A percentile compares a stretch with the other conserved stretches of the same genome.
phyloP scores from a whole-genome alignment of 2,888 invertebrate genomes.

The Lysandra bellargus region DNA sequence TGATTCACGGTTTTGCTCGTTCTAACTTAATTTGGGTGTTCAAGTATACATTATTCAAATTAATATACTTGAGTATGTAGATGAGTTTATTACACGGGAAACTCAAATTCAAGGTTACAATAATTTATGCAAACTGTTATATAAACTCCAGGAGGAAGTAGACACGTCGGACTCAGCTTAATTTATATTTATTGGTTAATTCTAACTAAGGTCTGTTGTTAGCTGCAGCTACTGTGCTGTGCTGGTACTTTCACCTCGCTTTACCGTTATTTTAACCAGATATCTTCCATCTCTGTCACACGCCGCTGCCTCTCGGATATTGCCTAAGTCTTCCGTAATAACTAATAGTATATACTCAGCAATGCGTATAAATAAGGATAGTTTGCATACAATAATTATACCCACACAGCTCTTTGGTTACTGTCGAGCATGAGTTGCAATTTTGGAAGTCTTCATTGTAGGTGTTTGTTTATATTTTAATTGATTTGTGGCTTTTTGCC shows the following conservation, averaged over 20 bases:
- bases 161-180: neutral
- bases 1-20: slow-evolving; percentile 42
- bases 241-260: slow-evolving; percentile 69
- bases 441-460: neutral
- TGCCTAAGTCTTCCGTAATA: slow-evolving; percentile 52
- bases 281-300: slow-evolving; percentile 51
- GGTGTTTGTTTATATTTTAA: neutral
- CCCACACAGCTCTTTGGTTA: neutral
- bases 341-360: slow-evolving; percentile 41
- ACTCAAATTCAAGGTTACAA: slow-evolving; percentile 17
- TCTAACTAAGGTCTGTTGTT: neutral
- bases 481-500: neutral
- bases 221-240: slow-evolving; percentile 39
- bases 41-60: slow-evolving; percentile 12
- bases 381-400: slow-evolving; percentile 19
- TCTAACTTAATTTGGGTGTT: slow-evolving; percentile 36
- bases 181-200: slow-evolving; percentile 25
- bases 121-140: slow-evolving; percentile 25
- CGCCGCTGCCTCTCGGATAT: slow-evolving; percentile 52
- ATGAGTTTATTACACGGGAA: slow-evolving; percentile 22
- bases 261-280: slow-evolving; percentile 63
- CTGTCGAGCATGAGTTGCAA: neutral
- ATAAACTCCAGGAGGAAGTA: neutral
- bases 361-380: slow-evolving; percentile 17
- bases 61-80: slow-evolving; percentile 22